Conservation (phyloP, 1,140 invertebrate genomes). For the Drosophila kohkoa region DNA sequence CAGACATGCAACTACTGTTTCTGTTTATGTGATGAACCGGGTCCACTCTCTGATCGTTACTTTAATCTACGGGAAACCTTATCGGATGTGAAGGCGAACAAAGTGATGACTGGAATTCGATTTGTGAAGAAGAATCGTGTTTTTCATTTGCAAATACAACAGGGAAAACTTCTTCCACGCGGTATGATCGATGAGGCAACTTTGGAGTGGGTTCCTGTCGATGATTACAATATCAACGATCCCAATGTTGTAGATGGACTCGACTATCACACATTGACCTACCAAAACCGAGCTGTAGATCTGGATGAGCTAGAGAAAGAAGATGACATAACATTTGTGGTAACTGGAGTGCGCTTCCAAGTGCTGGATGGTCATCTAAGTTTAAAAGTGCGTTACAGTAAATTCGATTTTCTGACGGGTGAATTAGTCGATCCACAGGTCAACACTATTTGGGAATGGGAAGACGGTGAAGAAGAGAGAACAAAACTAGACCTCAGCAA, state of each 20-base stretch:
- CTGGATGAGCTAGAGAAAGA: neutral
- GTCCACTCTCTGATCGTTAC: neutral
- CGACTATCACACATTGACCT: conserved; percentile 7
- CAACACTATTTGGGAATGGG: neutral
- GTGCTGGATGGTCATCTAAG: neutral
- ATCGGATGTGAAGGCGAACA: neutral
- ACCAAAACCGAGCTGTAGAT: neutral
- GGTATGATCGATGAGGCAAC: neutral
- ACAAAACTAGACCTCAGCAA: neutral
- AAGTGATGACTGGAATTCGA: neutral
- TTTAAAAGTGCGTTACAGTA: neutral
- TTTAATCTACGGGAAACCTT: conserved; percentile 2
- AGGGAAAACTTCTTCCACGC: neutral
- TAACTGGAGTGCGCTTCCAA: conserved; percentile 1
- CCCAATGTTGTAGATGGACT: neutral
- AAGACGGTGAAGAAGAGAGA: neutral
- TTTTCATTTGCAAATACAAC: conserved; percentile 9
- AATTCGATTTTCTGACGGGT: neutral
- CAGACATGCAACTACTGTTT: neutral
- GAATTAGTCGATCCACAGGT: neutral
- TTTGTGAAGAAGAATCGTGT: neutral
- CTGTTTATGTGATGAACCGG: conserved; percentile 3
- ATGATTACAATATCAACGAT: neutral
- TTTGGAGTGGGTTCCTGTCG: neutral
- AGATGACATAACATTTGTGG: neutral